These are phyloP conservation scores for Drosophila paulistorum DNA, from an alignment of 1,140 invertebrate genomes.

Conservation along the genomic window DNA sequence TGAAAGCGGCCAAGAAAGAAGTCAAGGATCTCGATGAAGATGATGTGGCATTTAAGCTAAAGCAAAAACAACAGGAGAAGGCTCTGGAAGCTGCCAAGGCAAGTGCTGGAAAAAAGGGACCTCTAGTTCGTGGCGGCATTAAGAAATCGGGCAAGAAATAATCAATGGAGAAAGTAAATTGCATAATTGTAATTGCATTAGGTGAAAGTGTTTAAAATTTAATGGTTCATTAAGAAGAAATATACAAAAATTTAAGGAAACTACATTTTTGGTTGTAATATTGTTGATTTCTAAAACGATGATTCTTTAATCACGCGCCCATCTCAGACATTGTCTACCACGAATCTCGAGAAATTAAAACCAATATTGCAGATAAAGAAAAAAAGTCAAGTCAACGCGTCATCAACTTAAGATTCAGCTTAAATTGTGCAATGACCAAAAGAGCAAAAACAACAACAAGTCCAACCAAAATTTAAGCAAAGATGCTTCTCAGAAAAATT, in stretches of 20 bases:
- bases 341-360: conserved; percentile 3
- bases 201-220: not conserved
- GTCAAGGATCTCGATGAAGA: conserved; percentile 90
- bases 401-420: conserved; percentile 12
- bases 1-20: conserved; percentile 94
- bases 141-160: conserved; percentile 95
- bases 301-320: conserved; percentile 2
- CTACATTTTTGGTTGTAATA: no score
- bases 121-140: conserved; percentile 91
- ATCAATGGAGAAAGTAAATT: conserved; percentile 57
- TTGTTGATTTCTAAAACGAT: not conserved
- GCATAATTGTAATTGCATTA: not conserved
- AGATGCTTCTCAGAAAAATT: conserved; percentile 63
- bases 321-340: not conserved
- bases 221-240: not conserved
- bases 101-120: conserved; percentile 94
- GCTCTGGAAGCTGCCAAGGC: conserved; percentile 90
- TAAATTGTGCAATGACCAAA: conserved; percentile 59
- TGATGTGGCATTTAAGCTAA: conserved; percentile 89
- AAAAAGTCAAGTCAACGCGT: not conserved
- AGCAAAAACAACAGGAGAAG: conserved; percentile 91
- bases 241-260: no score
- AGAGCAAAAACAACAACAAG: conserved; percentile 33
- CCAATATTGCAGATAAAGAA: not conserved
- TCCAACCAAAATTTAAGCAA: not conserved